Base-by-base conservation (phyloP, 2,797 vertebrate genomes). In the Crax fasciolata region DNA sequence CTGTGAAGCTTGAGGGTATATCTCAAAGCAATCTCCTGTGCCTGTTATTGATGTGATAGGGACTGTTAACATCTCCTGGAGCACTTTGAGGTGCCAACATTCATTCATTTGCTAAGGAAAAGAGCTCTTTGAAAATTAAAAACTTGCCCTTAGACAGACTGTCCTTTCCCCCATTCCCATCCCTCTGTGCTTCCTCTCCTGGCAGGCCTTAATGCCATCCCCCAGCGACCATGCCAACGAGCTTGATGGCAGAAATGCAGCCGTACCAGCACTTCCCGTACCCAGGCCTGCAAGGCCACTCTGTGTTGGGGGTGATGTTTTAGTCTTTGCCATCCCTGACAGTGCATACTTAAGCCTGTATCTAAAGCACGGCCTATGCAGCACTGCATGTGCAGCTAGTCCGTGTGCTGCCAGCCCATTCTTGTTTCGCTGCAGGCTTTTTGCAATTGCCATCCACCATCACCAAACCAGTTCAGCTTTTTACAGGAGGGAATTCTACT, bases 11-110 rank as follows among this genome's bases (percentile, higher is more conserved):
- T 67, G 52, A 55, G 86, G 12, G 23, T 76, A 20, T 67, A 58
- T 55, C 88, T 90, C 66, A 75, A 24, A 87, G 83, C 79, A 71
- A 1, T 54, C 66, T 67, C 62, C 84, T 68, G 0, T 3, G 55
- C 65, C 54, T 78, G 93, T 85, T 84, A 43, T 44, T 86, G 66
- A 11, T 0, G 0, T 10, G 77, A 67, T 39, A 52, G 71, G 63
- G 94, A 41, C 63, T 94, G 89, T 94, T 81, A 91, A 90, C 59
- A 7, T 66, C 63, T 95, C 77, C 74, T 73, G 77, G 62, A 95
- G 88, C 7, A 1, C 58, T 86, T 20, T 39, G 70, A 84, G 73
- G 44, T 70, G 93, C 66, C 66, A 94, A 5, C 28, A 27, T 66
- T 51, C 43, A 86, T 93, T 81, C 67, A 79, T 93, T 93, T 91